phyloP scores from a whole-genome alignment of 2,888 invertebrate genomes.

The Drosophila mettleri region DNA sequence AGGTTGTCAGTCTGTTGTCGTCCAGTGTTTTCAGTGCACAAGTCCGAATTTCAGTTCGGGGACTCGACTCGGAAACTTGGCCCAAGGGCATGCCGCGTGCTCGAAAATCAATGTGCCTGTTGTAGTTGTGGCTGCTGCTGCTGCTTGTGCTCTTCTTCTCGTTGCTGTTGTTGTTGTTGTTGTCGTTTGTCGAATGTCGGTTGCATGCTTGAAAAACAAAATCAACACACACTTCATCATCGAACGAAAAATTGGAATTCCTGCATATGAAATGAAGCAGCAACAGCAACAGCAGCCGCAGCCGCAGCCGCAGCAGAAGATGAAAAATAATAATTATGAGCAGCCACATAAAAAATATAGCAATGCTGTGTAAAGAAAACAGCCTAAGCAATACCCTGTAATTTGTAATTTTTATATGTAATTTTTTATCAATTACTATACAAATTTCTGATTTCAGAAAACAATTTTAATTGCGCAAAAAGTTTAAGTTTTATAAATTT shows the following conservation, averaged over 20 bases:
- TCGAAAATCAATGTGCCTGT: constrained; percentile 42
- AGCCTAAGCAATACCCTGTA: constrained; percentile 3
- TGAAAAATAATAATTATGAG: constrained; percentile 79
- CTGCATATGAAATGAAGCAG: constrained; percentile 80
- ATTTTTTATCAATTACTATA: too few species aligned
- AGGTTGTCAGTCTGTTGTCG: constrained; percentile 70
- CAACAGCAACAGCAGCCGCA: constrained; percentile 45
- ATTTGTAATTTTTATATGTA: too few species aligned
- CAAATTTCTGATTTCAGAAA: too few species aligned
- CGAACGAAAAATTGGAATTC: constrained; percentile 82
- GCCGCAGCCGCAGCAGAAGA: constrained; percentile 54
- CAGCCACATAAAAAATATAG: constrained; percentile 33
- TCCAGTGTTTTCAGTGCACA: constrained; percentile 15
- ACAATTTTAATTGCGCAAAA: neutral
- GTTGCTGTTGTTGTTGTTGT: constrained; percentile 42
- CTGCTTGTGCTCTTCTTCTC: constrained; percentile 41
- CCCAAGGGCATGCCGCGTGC: constrained; percentile 81
- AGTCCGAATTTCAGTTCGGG: constrained; percentile 22
- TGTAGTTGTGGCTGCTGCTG: constrained; percentile 21
- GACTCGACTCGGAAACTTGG: constrained; percentile 45
- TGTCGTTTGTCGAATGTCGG: constrained; percentile 52
- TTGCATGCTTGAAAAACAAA: constrained; percentile 72
- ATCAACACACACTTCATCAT: constrained; percentile 81
- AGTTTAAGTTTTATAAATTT: neutral
- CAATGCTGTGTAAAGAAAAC: neutral